Evolutionary conservation across 2,888 invertebrate species (phyloP), one percentile per base, ranked within the genome.

Genomic region (Baccha elongata): DNA sequence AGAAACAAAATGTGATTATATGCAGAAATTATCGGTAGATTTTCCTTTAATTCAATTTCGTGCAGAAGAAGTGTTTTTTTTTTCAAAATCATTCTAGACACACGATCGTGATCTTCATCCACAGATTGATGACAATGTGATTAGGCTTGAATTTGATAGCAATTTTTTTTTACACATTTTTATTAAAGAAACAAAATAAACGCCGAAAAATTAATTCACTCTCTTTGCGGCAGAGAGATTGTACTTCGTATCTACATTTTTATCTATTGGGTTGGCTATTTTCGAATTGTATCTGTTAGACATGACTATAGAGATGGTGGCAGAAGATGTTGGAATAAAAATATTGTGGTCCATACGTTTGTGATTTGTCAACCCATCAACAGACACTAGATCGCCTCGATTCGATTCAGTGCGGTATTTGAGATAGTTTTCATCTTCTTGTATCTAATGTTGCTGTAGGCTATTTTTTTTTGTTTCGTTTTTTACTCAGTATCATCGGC

Each of bases 361-460:
- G 80, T 85, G 86, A 86, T 86, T 86, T 87, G 87, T 87, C 87
- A 87, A 87, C 87, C 86, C 81, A 85, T 85, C 84, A 87, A 86
- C 86, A 87, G 71, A 76, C 29, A 78, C 62, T 44, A 78, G 68
- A 73, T 78, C 50, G 83, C 29, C 17, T 53, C 48, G 60, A 71
- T 53, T 50, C 60, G 62, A 67, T 55, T 55, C 75, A 50, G 80
- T 58, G 68, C 60, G 50, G 44, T 32, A 29, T 53, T 62, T 42
- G 53, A 62, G 29, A 74, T 68, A 60, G 62, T 60, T 52, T 52
- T 21, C 32, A 40, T 35, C 40, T 42, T n/a, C 32, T 44, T 23
- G 44, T 29, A 29, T 50, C 58, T 65, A 62, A 44, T 69, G 50
- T 55, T 60, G 81, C 71, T 72, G 13, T 35, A 50, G 50, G 74